A percentile compares a stretch with the other conserved stretches of the same genome.
These are phyloP conservation scores for Geotrypetes seraphini DNA, from an alignment of 2,797 vertebrate genomes.

Conservation along the genomic window DNA sequence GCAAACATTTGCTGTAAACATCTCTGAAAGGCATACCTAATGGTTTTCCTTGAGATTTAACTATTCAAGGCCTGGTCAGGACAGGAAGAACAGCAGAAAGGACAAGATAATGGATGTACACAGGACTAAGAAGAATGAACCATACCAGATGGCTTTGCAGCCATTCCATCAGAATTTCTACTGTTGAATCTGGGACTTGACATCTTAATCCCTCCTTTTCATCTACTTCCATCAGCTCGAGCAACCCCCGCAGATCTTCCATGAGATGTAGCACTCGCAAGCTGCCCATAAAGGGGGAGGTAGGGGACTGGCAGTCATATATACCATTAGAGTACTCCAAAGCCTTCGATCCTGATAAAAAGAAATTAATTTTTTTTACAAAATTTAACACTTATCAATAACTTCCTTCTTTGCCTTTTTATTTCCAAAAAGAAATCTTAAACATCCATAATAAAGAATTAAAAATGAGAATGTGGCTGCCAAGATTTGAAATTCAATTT, in stretches of 20 bases:
- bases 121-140: not conserved
- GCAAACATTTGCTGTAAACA: too few relatives aligned
- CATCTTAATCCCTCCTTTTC: conserved; percentile 85
- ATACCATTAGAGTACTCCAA: conserved; percentile 91
- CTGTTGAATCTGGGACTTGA: conserved; percentile 85
- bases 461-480: too few relatives aligned
- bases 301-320: conserved; percentile 95
- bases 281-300: conserved; percentile 88
- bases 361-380: not conserved
- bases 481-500: too few relatives aligned
- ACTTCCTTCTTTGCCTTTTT: too few relatives aligned
- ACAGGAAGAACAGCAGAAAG: too few relatives aligned
- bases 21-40: too few relatives aligned
- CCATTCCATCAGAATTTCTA: conserved; percentile 78
- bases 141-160: conserved; percentile 83
- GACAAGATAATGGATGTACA: too few relatives aligned
- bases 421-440: too few relatives aligned
- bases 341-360: conserved; percentile 72
- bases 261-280: conserved; percentile 83
- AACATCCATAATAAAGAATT: too few relatives aligned
- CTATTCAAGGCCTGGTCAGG: too few relatives aligned
- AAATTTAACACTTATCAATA: too few relatives aligned
- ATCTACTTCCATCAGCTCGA: conserved; percentile 87
- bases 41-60: too few relatives aligned
- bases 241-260: conserved; percentile 79